phyloP scores from a whole-genome alignment of 1,140 invertebrate genomes.

The Leptinotarsa texana region DNA sequence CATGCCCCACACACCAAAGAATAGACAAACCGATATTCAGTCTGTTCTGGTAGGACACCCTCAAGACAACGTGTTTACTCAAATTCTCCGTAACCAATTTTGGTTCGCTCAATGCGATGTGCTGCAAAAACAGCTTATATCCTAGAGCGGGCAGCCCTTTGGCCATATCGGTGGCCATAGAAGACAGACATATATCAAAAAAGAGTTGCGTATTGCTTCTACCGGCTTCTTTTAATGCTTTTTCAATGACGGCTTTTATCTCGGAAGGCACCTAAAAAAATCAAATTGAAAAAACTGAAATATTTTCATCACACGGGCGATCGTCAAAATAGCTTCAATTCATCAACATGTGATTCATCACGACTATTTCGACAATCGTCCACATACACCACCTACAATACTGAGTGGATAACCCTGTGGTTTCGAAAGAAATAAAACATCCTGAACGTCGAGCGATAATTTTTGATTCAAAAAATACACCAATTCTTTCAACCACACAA shows the following conservation, averaged over 20 bases:
- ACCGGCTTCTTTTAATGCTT: slow-evolving; percentile 62
- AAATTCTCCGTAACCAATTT: slow-evolving; percentile 65
- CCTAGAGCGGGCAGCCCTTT: slow-evolving; percentile 67
- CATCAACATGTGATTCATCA: not conserved
- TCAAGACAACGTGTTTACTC: slow-evolving; percentile 65
- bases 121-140: slow-evolving; percentile 71
- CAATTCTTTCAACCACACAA: slow-evolving; percentile 67
- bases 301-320: not conserved
- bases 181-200: slow-evolving; percentile 66
- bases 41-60: slow-evolving; percentile 79
- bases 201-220: slow-evolving; percentile 64
- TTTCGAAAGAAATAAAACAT: slow-evolving; percentile 61
- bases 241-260: slow-evolving; percentile 61
- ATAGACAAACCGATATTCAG: slow-evolving; percentile 75
- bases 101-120: slow-evolving; percentile 67
- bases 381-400: slow-evolving; percentile 40
- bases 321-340: not conserved
- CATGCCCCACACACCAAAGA: slow-evolving; percentile 79
- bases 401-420: slow-evolving; percentile 58
- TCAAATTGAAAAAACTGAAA: slow-evolving; percentile 12
- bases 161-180: slow-evolving; percentile 69
- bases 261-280: slow-evolving; percentile 56
- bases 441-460: slow-evolving; percentile 64
- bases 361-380: too few species aligned
- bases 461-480: slow-evolving; percentile 66